Conservation (phyloP, 2,888 invertebrate genomes). For the Thalpophila matura region DNA sequence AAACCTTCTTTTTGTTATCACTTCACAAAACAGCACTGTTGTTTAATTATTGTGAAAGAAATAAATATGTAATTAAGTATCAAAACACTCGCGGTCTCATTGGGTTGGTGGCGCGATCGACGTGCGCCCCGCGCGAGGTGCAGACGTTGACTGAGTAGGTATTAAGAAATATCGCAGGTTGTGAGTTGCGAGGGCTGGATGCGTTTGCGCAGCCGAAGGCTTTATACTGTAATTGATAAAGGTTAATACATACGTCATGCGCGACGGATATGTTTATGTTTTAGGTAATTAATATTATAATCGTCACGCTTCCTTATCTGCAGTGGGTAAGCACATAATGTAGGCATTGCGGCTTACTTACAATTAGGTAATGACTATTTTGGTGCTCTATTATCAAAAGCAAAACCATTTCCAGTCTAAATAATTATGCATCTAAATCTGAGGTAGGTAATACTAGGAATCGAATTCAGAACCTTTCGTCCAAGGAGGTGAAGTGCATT, state of each 20-base stretch:
- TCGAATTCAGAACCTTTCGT: too few species aligned
- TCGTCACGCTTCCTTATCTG: neutral
- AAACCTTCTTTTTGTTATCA: slow-evolving; percentile 63
- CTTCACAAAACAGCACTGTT: slow-evolving; percentile 66
- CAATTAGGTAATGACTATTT: too few species aligned
- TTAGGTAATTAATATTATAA: slow-evolving; percentile 5
- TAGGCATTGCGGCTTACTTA: too few species aligned
- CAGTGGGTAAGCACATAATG: neutral
- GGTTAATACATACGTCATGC: slow-evolving; percentile 48
- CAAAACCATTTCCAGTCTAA: too few species aligned
- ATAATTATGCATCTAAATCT: too few species aligned
- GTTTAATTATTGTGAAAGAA: slow-evolving; percentile 43
- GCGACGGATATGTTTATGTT: slow-evolving; percentile 35
- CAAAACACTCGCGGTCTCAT: slow-evolving; percentile 55
- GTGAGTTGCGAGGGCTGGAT: slow-evolving; percentile 44
- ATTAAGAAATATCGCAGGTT: slow-evolving; percentile 40
- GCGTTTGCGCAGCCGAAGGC: slow-evolving; percentile 57
- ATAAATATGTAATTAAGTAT: slow-evolving; percentile 29
- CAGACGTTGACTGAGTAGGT: slow-evolving; percentile 44
- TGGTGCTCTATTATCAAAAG: too few species aligned
- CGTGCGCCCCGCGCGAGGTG: slow-evolving; percentile 33
- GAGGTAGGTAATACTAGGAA: too few species aligned
- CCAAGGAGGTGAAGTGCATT: too few species aligned
- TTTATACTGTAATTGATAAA: slow-evolving; percentile 54
- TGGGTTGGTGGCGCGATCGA: slow-evolving; percentile 14